Conservation (phyloP, 1,140 invertebrate species). For the Scaptomyza hsui region DNA sequence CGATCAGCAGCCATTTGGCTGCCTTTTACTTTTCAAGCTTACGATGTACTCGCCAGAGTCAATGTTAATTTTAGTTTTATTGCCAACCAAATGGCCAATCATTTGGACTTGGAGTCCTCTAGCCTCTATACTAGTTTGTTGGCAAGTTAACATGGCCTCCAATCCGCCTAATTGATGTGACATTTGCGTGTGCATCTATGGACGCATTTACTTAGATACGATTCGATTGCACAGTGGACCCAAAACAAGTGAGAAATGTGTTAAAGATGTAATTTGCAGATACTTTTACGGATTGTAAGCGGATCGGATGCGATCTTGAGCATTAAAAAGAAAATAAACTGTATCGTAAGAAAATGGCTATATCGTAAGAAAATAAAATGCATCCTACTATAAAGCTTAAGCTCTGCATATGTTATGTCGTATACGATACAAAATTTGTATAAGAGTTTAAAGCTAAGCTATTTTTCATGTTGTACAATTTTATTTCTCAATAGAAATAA, state of each 20-base stretch:
- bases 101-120: not conserved
- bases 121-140: slow-evolving; percentile 5
- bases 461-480: too few relatives aligned
- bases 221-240: slow-evolving; percentile 19
- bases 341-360: too few relatives aligned
- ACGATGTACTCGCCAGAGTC: slow-evolving; percentile 25
- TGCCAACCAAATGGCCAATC: slow-evolving; percentile 13
- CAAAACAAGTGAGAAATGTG: not conserved
- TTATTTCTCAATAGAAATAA: too few relatives aligned
- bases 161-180: slow-evolving; percentile 55
- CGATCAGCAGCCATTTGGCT: slow-evolving; percentile 28
- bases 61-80: slow-evolving; percentile 57
- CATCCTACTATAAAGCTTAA: too few relatives aligned
- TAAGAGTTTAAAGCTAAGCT: too few relatives aligned
- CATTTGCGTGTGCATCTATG: slow-evolving; percentile 63
- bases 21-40: slow-evolving; percentile 72
- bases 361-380: too few relatives aligned
- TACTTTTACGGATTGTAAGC: too few relatives aligned
- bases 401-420: too few relatives aligned
- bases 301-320: too few relatives aligned
- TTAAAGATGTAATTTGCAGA: too few relatives aligned
- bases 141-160: slow-evolving; percentile 28
- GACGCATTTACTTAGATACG: slow-evolving; percentile 31
- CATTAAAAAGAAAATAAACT: too few relatives aligned
- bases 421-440: too few relatives aligned